phyloP scores from a whole-genome alignment of 2,888 invertebrate genomes.

The Rotaria magnacalcarata region DNA sequence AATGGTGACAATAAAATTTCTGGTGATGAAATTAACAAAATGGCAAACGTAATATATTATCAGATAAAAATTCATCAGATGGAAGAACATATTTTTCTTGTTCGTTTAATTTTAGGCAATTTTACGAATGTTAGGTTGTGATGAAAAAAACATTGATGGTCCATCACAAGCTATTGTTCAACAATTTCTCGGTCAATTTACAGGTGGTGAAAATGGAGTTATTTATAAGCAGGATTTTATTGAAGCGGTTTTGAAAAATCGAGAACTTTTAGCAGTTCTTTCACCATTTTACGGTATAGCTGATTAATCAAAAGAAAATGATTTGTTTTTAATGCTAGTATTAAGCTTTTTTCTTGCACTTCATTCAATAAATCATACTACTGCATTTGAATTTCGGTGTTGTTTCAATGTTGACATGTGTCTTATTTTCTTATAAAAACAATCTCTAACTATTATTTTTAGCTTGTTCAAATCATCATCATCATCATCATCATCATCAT shows the following conservation, averaged over 20 bases:
- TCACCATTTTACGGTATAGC: slow-evolving; percentile 26
- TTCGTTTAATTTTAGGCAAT: neutral
- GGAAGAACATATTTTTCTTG: neutral
- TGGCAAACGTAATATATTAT: neutral
- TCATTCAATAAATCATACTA: neutral
- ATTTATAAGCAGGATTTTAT: slow-evolving; percentile 5
- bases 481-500: no score
- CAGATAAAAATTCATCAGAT: no score
- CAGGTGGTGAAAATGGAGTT: slow-evolving; percentile 7
- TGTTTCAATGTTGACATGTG: neutral
- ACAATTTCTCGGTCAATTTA: slow-evolving; percentile 17
- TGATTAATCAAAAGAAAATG: neutral
- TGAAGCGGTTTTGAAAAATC: neutral
- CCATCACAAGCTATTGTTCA: neutral
- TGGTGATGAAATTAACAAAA: slow-evolving; percentile 31
- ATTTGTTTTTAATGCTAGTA: no score
- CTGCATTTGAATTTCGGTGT: neutral
- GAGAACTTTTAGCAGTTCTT: neutral
- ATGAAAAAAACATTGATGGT: neutral
- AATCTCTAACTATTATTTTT: neutral
- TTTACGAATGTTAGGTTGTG: slow-evolving; percentile 17
- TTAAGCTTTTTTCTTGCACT: neutral
- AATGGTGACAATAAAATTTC: slow-evolving; percentile 9
- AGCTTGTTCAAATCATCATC: neutral
- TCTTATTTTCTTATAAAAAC: neutral